phyloP scores from a whole-genome alignment of 2,113 vertebrate species.

The Malurus elegans region DNA sequence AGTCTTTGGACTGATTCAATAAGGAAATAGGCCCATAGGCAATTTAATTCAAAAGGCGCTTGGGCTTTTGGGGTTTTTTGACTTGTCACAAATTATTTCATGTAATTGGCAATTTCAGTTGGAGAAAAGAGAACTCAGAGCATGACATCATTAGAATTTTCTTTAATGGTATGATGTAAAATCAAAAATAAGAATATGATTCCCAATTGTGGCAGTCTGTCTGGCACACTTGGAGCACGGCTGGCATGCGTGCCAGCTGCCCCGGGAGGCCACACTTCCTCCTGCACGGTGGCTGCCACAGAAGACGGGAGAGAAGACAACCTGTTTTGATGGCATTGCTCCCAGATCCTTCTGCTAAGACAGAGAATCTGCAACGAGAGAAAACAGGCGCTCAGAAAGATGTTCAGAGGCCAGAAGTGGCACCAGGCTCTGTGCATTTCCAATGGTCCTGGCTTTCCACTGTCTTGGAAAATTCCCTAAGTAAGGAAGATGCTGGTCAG shows the following conservation, averaged over 20 bases:
- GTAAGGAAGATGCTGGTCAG: background rate
- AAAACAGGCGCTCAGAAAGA: background rate
- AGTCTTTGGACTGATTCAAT: background rate
- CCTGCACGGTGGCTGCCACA: accelerated
- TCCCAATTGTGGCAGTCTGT: accelerated
- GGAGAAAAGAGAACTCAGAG: background rate
- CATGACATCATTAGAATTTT: background rate
- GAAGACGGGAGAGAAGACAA: background rate
- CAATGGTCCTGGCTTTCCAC: background rate
- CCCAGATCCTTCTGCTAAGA: background rate
- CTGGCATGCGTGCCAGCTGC: background rate
- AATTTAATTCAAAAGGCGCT: background rate
- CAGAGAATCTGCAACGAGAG: background rate
- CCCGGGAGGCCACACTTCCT: background rate
- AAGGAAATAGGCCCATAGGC: background rate
- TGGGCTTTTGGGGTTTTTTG: background rate
- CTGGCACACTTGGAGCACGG: background rate
- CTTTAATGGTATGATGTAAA: background rate
- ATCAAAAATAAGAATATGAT: background rate
- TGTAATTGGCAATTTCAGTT: background rate
- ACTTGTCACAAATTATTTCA: background rate
- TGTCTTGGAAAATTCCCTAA: background rate
- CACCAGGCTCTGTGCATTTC: background rate
- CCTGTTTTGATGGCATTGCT: background rate
- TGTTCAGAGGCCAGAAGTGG: background rate